Evolutionary conservation across 2,888 invertebrate genomes (phyloP), one percentile per base, ranked within the genome.

Genomic region (Plebejus melissa): DNA sequence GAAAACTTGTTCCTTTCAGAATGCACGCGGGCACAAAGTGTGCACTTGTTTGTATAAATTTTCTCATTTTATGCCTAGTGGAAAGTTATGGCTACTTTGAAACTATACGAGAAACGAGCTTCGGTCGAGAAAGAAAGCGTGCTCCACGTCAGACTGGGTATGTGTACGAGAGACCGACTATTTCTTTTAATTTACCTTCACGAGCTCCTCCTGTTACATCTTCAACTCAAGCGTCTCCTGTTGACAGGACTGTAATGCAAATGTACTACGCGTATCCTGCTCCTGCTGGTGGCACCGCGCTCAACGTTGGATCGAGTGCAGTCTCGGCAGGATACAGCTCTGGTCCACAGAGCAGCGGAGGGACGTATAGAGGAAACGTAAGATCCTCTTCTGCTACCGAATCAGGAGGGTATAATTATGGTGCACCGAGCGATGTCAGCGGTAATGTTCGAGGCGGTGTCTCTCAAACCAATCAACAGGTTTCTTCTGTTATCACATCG

Each of bases 241-340:
- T 87, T 86, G 88, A 87, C 85, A 88, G 88, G 85, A 87, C 86
- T 74, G 88, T 86, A 83, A 85, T 84, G 82, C 88, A 88, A 83
- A 91, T 90, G 91, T 91, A 84, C 86, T 91, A 92, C 84, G 90
- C 90, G 75, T 91, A 91, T 80, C 90, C 91, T 74, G 90, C 81
- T 50, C 89, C 90, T 32, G 79, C 82, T 46, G 80, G 83, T 74
- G 85, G 83, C 70, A 82, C 81, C 80, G 81, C 84, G 22, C 83
- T 84, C 72, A 87, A 83, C 81, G 83, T 84, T 78, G 87, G 88
- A n/a, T 76, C 78, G 38, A 72, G 75, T 69, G 69, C 71, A 60
- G 50, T 71, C 38, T 82, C 78, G 7, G 74, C 77, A 70, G 83
- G 85, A n/a, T 88, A 87, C 77, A 83, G 80, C 78, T 87, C 87